phyloP scores from a whole-genome alignment of 2,113 vertebrate species.

The Sorex fumeus region DNA sequence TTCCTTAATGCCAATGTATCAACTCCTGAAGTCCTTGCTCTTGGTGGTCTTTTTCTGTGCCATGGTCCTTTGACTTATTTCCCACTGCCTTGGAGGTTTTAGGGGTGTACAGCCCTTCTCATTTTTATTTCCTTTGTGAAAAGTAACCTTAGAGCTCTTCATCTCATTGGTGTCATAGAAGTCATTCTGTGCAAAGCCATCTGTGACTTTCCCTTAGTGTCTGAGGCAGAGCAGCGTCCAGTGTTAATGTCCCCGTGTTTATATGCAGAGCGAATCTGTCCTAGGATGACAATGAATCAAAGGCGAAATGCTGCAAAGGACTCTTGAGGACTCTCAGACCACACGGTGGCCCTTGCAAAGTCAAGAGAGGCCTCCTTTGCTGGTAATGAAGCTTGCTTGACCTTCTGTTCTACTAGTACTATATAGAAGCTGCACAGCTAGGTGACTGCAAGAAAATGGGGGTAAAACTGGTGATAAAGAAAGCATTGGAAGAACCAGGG shows the following conservation, averaged over 20 bases:
- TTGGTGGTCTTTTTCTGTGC: not conserved
- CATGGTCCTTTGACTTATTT: not conserved
- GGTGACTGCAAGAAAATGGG: constrained; percentile 16
- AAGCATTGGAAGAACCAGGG: not conserved
- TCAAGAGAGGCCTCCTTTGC: constrained; percentile 80
- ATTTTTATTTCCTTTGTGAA: constrained; percentile 63
- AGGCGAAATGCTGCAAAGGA: constrained; percentile 80
- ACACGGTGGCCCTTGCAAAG: constrained; percentile 80
- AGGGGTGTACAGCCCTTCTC: constrained; percentile 42
- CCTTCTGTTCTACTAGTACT: constrained; percentile 72
- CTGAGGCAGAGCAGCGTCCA: constrained; percentile 70
- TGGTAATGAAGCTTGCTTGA: constrained; percentile 75
- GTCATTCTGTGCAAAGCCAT: constrained; percentile 75
- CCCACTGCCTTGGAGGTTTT: constrained; percentile 40
- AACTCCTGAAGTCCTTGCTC: not conserved
- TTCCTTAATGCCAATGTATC: not conserved
- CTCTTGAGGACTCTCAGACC: constrained; percentile 83
- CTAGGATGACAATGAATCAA: constrained; percentile 85
- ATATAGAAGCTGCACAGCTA: constrained; percentile 62
- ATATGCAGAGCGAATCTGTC: constrained; percentile 82
- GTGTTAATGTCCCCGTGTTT: constrained; percentile 84
- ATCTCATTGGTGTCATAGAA: constrained; percentile 76
- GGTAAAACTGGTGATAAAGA: not conserved
- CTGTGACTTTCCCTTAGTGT: constrained; percentile 82
- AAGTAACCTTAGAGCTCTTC: constrained; percentile 59